Conservation (phyloP, 2,113 vertebrate genomes). For the Fukomys damarensis region DNA sequence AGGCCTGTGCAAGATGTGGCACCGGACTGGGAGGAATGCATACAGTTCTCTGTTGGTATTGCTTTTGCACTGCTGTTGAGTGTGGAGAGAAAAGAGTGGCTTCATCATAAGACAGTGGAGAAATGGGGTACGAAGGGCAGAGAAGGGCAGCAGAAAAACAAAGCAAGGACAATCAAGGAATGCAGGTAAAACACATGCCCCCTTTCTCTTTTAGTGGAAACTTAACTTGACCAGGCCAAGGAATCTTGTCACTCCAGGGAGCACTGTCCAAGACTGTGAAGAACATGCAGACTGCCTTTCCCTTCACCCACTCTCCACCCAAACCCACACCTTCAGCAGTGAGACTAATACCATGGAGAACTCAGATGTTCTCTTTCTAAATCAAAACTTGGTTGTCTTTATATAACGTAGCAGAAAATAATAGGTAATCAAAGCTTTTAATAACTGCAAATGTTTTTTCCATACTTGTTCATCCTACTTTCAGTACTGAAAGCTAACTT, state of each 20-base stretch:
- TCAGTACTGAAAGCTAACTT: background rate
- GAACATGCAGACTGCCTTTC: background rate
- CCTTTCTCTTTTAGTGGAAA: background rate
- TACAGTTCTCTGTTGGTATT: background rate
- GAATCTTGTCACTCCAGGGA: background rate
- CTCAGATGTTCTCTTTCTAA: background rate
- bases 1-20: background rate
- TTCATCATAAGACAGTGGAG: background rate
- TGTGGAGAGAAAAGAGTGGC: background rate
- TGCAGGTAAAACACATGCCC: background rate
- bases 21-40: background rate
- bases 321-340: background rate
- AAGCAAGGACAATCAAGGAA: background rate
- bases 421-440: background rate
- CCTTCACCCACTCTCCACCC: background rate
- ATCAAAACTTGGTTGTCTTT: slow-evolving; percentile 34
- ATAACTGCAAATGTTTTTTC: background rate
- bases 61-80: background rate
- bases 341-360: background rate
- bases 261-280: background rate
- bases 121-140: background rate
- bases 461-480: background rate
- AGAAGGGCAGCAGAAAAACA: background rate
- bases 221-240: background rate
- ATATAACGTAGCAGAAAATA: background rate